A percentile compares a stretch with the other conserved stretches of the same genome.
These are phyloP conservation scores for Stratiolaelaps scimitus DNA, from an alignment of 1,140 invertebrate genomes.

Conservation along the genomic window DNA sequence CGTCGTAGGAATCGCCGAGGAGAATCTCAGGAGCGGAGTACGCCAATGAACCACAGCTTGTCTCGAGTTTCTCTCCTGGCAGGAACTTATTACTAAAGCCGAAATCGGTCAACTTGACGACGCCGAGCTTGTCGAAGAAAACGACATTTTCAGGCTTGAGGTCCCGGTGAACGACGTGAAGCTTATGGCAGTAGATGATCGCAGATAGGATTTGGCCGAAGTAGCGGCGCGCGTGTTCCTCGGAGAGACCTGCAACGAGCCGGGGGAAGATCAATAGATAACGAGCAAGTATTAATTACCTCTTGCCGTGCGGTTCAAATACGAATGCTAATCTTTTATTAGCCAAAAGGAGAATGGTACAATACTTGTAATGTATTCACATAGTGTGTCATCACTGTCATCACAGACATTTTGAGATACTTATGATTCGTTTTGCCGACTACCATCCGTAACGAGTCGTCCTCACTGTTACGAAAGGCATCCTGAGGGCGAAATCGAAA, in stretches of 20 bases:
- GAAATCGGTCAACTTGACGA: slow-evolving; percentile 98
- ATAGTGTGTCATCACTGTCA: too few species aligned
- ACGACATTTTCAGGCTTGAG: slow-evolving; percentile 98
- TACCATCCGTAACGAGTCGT: too few species aligned
- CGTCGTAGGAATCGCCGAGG: slow-evolving; percentile 57
- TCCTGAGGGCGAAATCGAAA: too few species aligned
- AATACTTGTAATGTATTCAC: too few species aligned
- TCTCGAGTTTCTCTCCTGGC: slow-evolving; percentile 92
- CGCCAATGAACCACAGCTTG: slow-evolving; percentile 95
- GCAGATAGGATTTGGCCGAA: slow-evolving; percentile 56
- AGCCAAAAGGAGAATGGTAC: too few species aligned
- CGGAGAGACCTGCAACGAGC: slow-evolving; percentile 48
- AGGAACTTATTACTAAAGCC: slow-evolving; percentile 90
- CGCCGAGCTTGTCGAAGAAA: slow-evolving; percentile 90
- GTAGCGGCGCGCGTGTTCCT: slow-evolving; percentile 70
- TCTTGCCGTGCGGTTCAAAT: too few species aligned
- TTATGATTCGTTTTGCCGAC: too few species aligned
- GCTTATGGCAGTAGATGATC: slow-evolving; percentile 93
- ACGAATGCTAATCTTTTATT: too few species aligned
- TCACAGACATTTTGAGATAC: too few species aligned
- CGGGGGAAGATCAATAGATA: too few species aligned
- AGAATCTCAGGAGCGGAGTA: slow-evolving; percentile 99
- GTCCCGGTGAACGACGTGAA: slow-evolving; percentile 85
- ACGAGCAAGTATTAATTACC: too few species aligned
- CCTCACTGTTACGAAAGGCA: too few species aligned